Evolutionary conservation across 1,140 invertebrate species (phyloP).

Genomic region (Hermetia illucens): DNA sequence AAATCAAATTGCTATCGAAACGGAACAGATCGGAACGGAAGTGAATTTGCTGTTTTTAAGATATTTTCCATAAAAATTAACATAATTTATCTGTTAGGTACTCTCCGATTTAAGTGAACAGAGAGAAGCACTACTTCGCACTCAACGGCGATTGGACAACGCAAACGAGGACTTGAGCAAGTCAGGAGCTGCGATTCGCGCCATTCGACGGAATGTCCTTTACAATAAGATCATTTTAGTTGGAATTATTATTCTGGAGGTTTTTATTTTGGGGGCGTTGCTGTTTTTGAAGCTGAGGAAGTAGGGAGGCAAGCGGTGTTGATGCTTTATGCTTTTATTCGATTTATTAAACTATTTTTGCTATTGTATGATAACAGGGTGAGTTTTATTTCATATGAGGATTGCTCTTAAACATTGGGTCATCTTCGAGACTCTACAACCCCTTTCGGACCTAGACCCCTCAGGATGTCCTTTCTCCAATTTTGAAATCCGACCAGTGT

Average conservation of each 20-base stretch:
- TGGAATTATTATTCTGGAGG: conserved; percentile 33
- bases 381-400: too few relatives aligned
- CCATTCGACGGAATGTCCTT: conserved; percentile 31
- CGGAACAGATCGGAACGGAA: conserved; percentile 61
- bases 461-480: too few relatives aligned
- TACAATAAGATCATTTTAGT: conserved; percentile 36
- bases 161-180: conserved; percentile 32
- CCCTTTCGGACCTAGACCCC: too few relatives aligned
- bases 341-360: too few relatives aligned
- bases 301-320: too few relatives aligned
- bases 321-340: too few relatives aligned
- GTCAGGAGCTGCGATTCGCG: conserved; percentile 25
- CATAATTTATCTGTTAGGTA: conserved; percentile 12
- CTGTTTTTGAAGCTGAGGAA: conserved; percentile 24
- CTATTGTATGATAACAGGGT: too few relatives aligned
- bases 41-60: conserved; percentile 27
- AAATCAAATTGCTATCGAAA: conserved; percentile 59
- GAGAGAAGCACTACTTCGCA: conserved; percentile 32
- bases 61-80: conserved; percentile 1
- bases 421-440: too few relatives aligned
- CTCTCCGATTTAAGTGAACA: conserved; percentile 31
- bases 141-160: conserved; percentile 31
- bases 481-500: too few relatives aligned
- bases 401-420: too few relatives aligned
- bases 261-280: conserved; percentile 19